phyloP scores from a whole-genome alignment of 2,888 invertebrate species.

The Nomada flava region DNA sequence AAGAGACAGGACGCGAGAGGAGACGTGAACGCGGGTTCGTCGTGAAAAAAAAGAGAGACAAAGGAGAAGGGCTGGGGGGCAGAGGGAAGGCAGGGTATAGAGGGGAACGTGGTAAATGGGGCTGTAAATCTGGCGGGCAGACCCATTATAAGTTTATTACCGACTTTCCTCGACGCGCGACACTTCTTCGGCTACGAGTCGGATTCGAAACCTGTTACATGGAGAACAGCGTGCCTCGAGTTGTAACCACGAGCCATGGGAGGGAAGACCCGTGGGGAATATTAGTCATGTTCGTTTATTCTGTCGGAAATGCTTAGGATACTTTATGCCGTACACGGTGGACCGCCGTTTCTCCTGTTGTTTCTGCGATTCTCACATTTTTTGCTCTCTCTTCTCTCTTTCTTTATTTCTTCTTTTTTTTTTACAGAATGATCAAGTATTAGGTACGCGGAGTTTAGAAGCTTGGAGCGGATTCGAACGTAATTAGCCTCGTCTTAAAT shows the following conservation, averaged over 20 bases:
- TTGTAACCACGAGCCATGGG: slow-evolving; percentile 29
- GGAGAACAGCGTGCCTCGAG: slow-evolving; percentile 37
- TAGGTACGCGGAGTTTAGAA: neutral
- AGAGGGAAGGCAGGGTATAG: slow-evolving; percentile 26
- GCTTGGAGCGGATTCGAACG: neutral
- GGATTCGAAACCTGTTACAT: slow-evolving; percentile 67
- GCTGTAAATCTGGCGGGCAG: slow-evolving; percentile 75
- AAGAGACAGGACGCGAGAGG: slow-evolving; percentile 11
- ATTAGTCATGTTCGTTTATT: slow-evolving; percentile 66
- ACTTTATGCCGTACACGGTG: slow-evolving; percentile 28
- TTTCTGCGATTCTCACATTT: slow-evolving; percentile 15
- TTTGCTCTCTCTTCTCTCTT: neutral
- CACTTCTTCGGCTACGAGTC: slow-evolving; percentile 70
- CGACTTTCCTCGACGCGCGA: slow-evolving; percentile 76
- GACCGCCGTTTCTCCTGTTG: slow-evolving; percentile 17
- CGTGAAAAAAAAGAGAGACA: slow-evolving; percentile 22
- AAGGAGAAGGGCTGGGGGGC: slow-evolving; percentile 15
- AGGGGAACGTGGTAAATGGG: slow-evolving; percentile 71
- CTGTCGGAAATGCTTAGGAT: slow-evolving; percentile 58
- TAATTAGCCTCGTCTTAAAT: neutral
- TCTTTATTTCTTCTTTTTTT: too few relatives aligned
- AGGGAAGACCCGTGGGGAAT: neutral
- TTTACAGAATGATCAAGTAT: neutral
- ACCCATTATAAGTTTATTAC: slow-evolving; percentile 80
- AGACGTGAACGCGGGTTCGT: slow-evolving; percentile 27